These are phyloP conservation scores for Lucilia cuprina DNA, from an alignment of 1,140 invertebrate species.

Conservation along the genomic window DNA sequence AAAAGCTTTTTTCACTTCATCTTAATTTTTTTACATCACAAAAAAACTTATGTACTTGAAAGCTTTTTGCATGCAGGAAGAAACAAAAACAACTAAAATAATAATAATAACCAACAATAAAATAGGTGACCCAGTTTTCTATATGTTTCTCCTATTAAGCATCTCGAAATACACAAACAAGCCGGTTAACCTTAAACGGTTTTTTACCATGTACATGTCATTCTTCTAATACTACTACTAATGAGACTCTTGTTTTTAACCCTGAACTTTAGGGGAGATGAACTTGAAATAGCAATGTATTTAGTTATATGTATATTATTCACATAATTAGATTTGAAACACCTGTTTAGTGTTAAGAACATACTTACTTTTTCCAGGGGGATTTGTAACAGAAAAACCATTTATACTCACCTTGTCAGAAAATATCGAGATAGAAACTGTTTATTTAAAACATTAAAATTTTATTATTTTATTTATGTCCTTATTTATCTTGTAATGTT, in stretches of 20 bases:
- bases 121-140: not conserved
- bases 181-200: not conserved
- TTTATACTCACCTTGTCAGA: too few relatives aligned
- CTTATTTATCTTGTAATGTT: constrained; percentile 36
- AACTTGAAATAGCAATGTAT: too few relatives aligned
- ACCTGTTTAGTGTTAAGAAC: too few relatives aligned
- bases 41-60: not conserved
- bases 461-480: not conserved
- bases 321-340: too few relatives aligned
- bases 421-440: not conserved
- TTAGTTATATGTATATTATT: too few relatives aligned
- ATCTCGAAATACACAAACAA: not conserved
- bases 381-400: too few relatives aligned
- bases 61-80: not conserved
- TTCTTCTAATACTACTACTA: not conserved
- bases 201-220: not conserved
- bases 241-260: not conserved
- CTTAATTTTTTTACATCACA: not conserved
- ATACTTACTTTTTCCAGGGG: too few relatives aligned
- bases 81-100: not conserved
- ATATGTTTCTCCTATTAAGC: not conserved
- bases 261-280: not conserved
- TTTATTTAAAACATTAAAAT: not conserved
- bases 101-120: not conserved
- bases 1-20: not conserved